Evolutionary conservation across 2,888 invertebrate genomes (phyloP).

Genomic region (Entomobrya proxima): DNA sequence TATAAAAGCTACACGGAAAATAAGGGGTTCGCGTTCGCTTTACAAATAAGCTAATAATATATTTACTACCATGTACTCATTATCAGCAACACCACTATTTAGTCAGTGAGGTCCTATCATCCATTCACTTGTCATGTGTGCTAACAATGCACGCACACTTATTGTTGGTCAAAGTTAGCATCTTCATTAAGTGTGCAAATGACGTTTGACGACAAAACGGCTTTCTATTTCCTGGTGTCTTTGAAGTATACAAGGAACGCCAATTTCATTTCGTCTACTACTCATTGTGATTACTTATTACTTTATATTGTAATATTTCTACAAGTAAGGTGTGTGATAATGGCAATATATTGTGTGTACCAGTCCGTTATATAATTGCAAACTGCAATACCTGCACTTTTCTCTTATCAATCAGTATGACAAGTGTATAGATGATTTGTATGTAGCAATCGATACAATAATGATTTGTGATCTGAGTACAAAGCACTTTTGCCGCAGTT

Average conservation of each 20-base stretch:
- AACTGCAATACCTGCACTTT: no score
- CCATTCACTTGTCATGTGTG: not conserved
- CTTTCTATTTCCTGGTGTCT: slow-evolving; percentile 62
- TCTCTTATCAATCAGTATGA: no score
- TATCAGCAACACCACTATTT: not conserved
- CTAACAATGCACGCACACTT: not conserved
- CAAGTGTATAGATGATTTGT: no score
- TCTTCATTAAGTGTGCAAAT: slow-evolving; percentile 53
- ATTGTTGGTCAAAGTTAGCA: slow-evolving; percentile 17
- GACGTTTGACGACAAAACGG: slow-evolving; percentile 45
- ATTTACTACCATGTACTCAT: not conserved
- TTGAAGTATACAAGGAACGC: not conserved
- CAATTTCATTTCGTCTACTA: slow-evolving; percentile 1
- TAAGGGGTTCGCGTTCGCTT: not conserved
- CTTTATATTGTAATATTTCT: no score
- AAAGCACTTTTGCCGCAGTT: no score
- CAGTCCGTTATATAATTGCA: no score
- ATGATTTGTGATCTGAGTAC: no score
- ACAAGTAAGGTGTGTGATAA: no score
- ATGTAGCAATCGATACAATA: no score
- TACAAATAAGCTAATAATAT: not conserved
- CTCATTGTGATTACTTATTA: not conserved
- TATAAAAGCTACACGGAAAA: not conserved
- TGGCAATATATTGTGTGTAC: no score
- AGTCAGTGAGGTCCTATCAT: no score